A percentile compares a stretch with the other conserved stretches of the same genome.
These are phyloP conservation scores for Geopemphigus sp. DNA, from an alignment of 1,140 invertebrate genomes.

Conservation along the genomic window DNA sequence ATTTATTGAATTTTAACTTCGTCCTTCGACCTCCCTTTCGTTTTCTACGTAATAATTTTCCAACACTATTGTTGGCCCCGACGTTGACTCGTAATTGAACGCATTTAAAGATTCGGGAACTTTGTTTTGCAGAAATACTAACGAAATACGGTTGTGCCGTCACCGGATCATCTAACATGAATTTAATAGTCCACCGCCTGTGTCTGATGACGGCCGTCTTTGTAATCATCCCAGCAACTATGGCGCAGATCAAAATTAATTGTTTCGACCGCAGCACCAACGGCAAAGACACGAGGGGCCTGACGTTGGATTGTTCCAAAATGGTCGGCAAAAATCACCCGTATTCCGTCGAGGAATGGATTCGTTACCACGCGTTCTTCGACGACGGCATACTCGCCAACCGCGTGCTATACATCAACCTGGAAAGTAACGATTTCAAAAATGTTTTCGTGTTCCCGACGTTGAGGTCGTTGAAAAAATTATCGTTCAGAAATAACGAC, in stretches of 20 bases:
- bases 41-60: too few relatives aligned
- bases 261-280: constrained; percentile 7
- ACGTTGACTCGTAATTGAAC: too few relatives aligned
- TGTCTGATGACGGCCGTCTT: neutral
- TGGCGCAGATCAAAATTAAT: constrained; percentile 1
- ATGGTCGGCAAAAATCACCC: neutral
- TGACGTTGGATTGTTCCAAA: constrained; percentile 20
- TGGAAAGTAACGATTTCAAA: constrained; percentile 10
- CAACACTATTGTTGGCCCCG: too few relatives aligned
- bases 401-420: neutral
- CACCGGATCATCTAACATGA: neutral
- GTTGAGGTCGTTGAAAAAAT: constrained; percentile 21
- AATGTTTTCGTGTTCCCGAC: neutral
- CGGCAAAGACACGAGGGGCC: neutral
- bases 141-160: neutral
- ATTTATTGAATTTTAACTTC: too few relatives aligned
- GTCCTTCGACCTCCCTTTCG: too few relatives aligned
- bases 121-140: neutral
- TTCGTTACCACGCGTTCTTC: neutral
- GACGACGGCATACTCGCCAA: neutral
- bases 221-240: neutral
- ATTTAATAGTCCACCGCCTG: neutral
- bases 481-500: constrained; percentile 36
- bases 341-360: neutral
- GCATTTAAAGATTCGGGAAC: too few relatives aligned